Evolutionary conservation across 2,113 vertebrate genomes (phyloP), one percentile per base, ranked within the genome.

Genomic region (Siphamia tubifer): DNA sequence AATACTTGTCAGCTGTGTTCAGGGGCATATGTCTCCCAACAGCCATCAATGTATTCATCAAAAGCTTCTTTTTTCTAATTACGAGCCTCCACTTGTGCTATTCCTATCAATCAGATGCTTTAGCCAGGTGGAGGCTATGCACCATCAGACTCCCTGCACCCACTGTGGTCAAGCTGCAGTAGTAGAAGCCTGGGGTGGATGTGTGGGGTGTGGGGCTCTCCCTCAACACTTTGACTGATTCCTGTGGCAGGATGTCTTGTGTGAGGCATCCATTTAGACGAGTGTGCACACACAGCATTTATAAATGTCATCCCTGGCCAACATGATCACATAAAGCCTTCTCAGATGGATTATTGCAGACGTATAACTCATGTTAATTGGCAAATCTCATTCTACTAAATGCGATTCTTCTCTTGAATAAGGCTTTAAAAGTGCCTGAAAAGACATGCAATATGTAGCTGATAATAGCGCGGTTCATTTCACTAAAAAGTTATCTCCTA

Each of bases 251-350:
- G 66, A 61, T 71, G 78, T 84, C 76, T 70, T 77, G 70, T 57
- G 78, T 58, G 78, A 83, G 74, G 76, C 85, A 76, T 91, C 83
- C 89, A 85, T 89, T 90, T 83, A 73, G 83, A 85, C 45, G 76
- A 78, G 80, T 81, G 82, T 87, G 87, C 87, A 74, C 85, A 88
- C 87, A 89, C 86, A 90, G 88, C 89, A 89, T 91, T 90, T 89
- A 89, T 91, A 92, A 90, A 91, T 89, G 89, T 90, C 89, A 90
- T 77, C 73, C 81, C 62, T 35, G 58, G 74, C 80, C 75, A 87
- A 84, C 85, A 83, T 81, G 89, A 84, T 86, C 86, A 83, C 80
- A 88, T 89, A 90, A 91, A 90, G 72, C 68, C 70, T 80, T 68
- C 82, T 71, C 56, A 68, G 68, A 77, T 19, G 13, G 83, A 87